Base-by-base conservation (phyloP, 2,113 vertebrate species). In the Stigmatopora nigra region DNA sequence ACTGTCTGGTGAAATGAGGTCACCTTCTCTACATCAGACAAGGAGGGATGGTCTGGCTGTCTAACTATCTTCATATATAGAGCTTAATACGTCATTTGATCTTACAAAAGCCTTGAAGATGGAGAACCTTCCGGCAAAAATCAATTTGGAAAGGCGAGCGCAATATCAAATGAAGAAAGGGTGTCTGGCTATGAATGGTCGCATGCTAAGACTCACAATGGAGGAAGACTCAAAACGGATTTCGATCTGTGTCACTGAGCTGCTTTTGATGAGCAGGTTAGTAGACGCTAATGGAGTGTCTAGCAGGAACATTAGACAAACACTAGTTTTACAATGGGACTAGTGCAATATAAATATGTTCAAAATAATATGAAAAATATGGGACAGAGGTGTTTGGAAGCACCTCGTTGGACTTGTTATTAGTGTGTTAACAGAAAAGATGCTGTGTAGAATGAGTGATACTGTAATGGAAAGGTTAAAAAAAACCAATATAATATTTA, bases 1-100 rank as follows among this genome's bases (percentile, higher is more conserved):
- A 69, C 36, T 1, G 65, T 69, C 69, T 82, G 70, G 72, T 72
- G 66, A 78, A 88, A 87, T 73, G 70, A 81, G 83, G 84, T 86
- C 84, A 81, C 72, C 79, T 61, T 78, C 68, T 81, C 67, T n/a
- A n/a, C 66, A 63, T 62, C 22, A 64, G 65, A 58, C 75, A 66
- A 71, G 73, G 63, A 76, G 77, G 83, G 68, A 72, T 64, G 4
- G 56, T 66, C 66, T 70, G 74, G 78, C 80, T 84, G 78, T 82
- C 80, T 83, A 78, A 68, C 69, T 75, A 68, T 80, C 67, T 69
- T 64, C 60, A 69, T 67, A 79, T 76, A 80, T 14, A 60, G 58
- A 69, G 71, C 78, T 61, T 69, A 67, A 68, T 75, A 74, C 73
- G 45, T 49, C 76, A 76, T 77, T 79, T 84, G 84, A 88, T 83